Base-by-base conservation (phyloP, 92 coral and sea anemone species). In the Phenganax marumi region DNA sequence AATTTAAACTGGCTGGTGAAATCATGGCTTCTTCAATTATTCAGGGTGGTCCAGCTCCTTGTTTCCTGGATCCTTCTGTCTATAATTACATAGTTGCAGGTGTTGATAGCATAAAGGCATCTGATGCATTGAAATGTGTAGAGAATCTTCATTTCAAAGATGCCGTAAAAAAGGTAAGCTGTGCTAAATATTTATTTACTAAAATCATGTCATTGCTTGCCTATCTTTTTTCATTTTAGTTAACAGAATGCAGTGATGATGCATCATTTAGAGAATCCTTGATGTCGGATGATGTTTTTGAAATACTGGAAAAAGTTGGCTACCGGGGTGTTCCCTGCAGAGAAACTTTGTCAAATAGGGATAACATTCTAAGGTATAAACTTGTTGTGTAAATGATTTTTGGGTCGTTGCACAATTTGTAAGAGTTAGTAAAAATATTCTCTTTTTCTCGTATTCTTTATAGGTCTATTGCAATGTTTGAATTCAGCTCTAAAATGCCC, bases 381-480 rank as follows among this genome's bases (percentile, higher is more conserved):
- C 24, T 12, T 9, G 65, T 16, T 16, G 65, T 58, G n/a, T 6
- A 58, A 58, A 3, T 58, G 8, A 0, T 0, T 58, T 13, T 8
- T 58, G 1, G 18, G 5, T 16, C 5, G n/a, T 0, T 58, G n/a
- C 8, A 58, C 8, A 18, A 1, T 13, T 7, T 58, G 18, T 14
- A 13, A 58, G n/a, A 0, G 21, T 58, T 23, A 58, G 3, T 58
- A 7, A n/a, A 10, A 60, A 2, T 19, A 62, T 19, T n/a, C 0
- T 66, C 43, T 21, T 10, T 24, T 66, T 66, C 0, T 66, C 17
- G 26, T 25, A 66, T 49, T 12, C 43, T 24, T 25, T 3, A 25
- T 25, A 89, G 91, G 86, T 87, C 90, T 63, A 83, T 89, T 83
- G 91, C 83, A 21, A 81, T 91, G 84, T 63, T 89, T 9, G 91